phyloP scores from a whole-genome alignment of 2,113 vertebrate species.

The Saguinus imperator region DNA sequence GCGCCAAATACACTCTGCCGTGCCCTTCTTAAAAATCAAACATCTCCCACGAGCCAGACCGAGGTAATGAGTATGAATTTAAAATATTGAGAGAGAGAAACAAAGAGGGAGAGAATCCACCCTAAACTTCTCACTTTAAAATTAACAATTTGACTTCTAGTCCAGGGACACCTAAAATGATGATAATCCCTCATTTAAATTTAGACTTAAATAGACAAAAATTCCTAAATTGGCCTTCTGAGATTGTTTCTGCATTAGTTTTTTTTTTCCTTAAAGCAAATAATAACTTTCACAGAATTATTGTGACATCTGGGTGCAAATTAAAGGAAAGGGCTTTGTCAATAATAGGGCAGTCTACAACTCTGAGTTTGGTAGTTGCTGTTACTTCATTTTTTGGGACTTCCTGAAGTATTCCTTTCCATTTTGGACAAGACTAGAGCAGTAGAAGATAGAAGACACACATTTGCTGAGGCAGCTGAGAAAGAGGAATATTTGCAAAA shows the following conservation, averaged over 20 bases:
- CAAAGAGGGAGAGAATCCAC: neutral
- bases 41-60: neutral
- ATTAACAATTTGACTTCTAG: neutral
- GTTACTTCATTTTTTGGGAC: neutral
- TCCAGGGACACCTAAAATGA: neutral
- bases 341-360: neutral
- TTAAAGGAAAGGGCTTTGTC: neutral
- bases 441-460: neutral
- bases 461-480: neutral
- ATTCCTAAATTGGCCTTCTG: neutral
- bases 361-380: accelerated
- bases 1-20: neutral
- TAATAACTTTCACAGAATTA: neutral
- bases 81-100: no score
- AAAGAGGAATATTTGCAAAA: neutral
- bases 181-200: neutral
- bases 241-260: neutral
- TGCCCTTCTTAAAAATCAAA: neutral
- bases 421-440: neutral
- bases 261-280: neutral
- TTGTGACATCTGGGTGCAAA: neutral
- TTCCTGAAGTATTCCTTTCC: neutral
- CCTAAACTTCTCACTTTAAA: neutral
- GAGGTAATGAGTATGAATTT: neutral
- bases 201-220: neutral